Conservation (phyloP, 1,140 invertebrate genomes). For the Aphelinus atriplicis region DNA sequence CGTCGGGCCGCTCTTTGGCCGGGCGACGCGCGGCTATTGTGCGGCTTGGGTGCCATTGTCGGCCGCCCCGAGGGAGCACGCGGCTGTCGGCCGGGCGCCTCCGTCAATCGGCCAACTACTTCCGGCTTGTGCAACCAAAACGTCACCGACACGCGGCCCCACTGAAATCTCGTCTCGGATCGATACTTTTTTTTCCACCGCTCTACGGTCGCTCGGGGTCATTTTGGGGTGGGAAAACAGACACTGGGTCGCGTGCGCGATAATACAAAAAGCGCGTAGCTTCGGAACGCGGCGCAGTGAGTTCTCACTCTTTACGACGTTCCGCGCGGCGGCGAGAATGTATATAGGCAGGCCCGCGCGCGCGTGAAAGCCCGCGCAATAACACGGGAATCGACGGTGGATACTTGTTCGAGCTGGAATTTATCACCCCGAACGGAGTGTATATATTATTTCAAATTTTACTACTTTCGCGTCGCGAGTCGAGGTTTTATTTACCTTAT, state of each 20-base stretch:
- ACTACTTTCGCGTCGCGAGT: no score
- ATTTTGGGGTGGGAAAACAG: no score
- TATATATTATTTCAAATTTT: no score
- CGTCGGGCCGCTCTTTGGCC: constrained; percentile 9
- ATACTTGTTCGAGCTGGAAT: no score
- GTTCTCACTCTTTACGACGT: no score
- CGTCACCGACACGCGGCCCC: constrained; percentile 17
- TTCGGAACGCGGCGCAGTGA: neutral
- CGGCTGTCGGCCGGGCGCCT: constrained; percentile 12
- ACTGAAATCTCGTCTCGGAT: constrained; percentile 11
- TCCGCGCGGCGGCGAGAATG: no score
- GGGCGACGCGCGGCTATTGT: constrained; percentile 2
- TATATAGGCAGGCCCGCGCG: no score
- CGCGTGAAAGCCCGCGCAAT: no score
- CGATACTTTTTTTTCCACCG: constrained; percentile 8
- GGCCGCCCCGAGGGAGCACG: constrained; percentile 19
- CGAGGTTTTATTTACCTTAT: no score
- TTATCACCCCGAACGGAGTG: no score
- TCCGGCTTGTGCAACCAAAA: constrained; percentile 10
- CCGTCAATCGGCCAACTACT: constrained; percentile 27
- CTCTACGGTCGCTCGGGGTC: neutral
- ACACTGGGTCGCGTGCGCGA: constrained; percentile 1
- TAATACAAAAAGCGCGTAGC: constrained; percentile 18
- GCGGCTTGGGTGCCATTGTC: constrained; percentile 4
- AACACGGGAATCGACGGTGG: no score